Conservation (phyloP, 2,113 vertebrate genomes). For the Erinaceus europaeus region DNA sequence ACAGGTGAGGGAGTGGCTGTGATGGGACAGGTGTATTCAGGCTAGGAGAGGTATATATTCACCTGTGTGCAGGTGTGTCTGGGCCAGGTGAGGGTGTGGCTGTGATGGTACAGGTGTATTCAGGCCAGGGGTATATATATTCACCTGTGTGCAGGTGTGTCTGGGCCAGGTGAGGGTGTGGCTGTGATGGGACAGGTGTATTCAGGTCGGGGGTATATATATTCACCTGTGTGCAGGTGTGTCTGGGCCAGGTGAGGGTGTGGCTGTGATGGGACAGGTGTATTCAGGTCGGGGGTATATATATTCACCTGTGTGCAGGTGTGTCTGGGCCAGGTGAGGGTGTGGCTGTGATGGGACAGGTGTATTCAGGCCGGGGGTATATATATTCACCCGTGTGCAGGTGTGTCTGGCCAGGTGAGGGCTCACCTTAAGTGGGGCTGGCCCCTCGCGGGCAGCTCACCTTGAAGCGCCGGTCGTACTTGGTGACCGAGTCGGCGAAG, state of each 20-base stretch:
- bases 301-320: not conserved
- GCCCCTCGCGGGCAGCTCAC: conserved; percentile 72
- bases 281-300: not conserved
- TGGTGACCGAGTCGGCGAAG: conserved; percentile 93
- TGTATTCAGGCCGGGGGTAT: not conserved
- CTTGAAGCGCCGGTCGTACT: conserved; percentile 98
- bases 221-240: not conserved
- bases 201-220: no score
- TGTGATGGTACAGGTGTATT: no score
- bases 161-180: no score
- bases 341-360: not conserved
- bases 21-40: not conserved
- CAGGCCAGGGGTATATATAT: no score
- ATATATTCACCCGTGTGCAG: not conserved
- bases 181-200: no score
- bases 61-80: not conserved
- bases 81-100: no score
- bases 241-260: not conserved
- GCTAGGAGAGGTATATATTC: not conserved
- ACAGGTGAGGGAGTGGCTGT: not conserved
- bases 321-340: not conserved
- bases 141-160: no score
- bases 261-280: not conserved
- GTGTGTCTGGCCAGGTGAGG: not conserved
- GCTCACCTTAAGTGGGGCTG: not conserved